Base-by-base conservation (phyloP, 2,113 vertebrate species). In the Corythaixoides concolor region DNA sequence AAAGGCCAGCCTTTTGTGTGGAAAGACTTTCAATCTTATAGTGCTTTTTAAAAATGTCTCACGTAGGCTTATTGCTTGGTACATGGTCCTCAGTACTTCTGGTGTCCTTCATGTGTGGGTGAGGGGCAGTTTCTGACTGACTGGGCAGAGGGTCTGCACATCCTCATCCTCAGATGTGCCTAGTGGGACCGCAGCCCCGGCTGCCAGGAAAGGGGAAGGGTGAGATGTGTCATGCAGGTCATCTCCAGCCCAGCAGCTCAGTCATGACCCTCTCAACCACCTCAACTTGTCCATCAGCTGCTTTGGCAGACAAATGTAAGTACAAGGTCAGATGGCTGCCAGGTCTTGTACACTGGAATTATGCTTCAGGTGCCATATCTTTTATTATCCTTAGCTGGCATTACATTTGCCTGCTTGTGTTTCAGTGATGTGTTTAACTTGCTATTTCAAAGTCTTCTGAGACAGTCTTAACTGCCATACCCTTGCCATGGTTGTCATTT, bases 131-230 rank as follows among this genome's bases (percentile, higher is more conserved):
- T 96, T 89, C 59, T 69, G 41, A 16, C 19, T 43, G 33, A 4
- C 6, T 59, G 32, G 33, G 23, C 52, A 85, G 26, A 49, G 5
- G 2, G 2, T 66, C 35, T 8, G 2, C 1, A 0, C 41, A 55
- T 49, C 67, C 30, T 82, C 21, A n/a, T 62, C 50, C 60, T 60
- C 30, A 73, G 49, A 24, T 47, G 63, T 1, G 8, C 9, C 68
- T 43, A 35, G 20, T 76, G 67, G 58, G 80, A 58, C 53, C 80
- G 39, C 68, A 84, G 63, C 35, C 30, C 17, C 0, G 0, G 33
- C 13, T 1, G 3, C 33, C 5, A 2, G 43, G 45, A 66, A 68
- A 3, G 12, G 15, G 8, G 56, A 33, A 28, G 20, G 10, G 0
- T 32, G 39, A 83, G 56, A 23, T 77, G 43, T 41, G 27, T 45